A percentile compares a stretch with the other conserved stretches of the same genome.
Conservation (phyloP, 2,797 vertebrate species). For the Lutjanus argentimaculatus region DNA sequence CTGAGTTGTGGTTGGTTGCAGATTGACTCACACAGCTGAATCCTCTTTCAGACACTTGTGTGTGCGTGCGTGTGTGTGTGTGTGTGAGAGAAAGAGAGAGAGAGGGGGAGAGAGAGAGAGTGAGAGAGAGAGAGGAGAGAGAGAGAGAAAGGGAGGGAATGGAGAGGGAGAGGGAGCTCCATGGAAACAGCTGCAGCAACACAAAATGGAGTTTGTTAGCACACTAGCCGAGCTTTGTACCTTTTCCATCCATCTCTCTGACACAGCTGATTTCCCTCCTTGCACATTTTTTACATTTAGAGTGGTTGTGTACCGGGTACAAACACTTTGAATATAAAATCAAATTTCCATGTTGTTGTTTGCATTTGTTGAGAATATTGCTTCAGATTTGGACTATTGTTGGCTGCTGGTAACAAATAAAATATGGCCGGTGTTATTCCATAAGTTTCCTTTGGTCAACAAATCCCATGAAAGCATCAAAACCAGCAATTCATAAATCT, state of each 20-base stretch:
- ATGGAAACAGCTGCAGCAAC: constrained; percentile 84
- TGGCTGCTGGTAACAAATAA: constrained; percentile 34
- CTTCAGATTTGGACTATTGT: constrained; percentile 31
- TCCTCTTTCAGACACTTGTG: constrained; percentile 76
- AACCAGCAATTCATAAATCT: constrained; percentile 10
- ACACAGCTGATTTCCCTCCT: constrained; percentile 63
- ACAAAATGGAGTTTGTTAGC: constrained; percentile 85
- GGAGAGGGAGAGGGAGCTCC: constrained; percentile 71
- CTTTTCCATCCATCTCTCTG: constrained; percentile 73
- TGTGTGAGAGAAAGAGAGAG: constrained; percentile 16
- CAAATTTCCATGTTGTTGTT: constrained; percentile 53
- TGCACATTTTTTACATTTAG: constrained; percentile 60
- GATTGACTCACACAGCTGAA: constrained; percentile 80
- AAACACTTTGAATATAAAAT: constrained; percentile 61
- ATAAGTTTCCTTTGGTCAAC: constrained; percentile 5
- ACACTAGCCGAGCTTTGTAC: constrained; percentile 74
- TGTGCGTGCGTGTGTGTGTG: constrained; percentile 27
- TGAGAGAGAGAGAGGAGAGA: constrained; percentile 54
- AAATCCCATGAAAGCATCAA: constrained; percentile 23
- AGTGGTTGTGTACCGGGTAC: constrained; percentile 36
- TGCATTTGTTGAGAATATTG: constrained; percentile 42
- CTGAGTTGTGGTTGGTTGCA: constrained; percentile 66
- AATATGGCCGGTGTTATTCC: constrained; percentile 4
- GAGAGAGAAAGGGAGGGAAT: constrained; percentile 37
- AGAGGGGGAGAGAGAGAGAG: constrained; percentile 43